A percentile compares a stretch with the other conserved stretches of the same genome.
Evolutionary conservation across 2,113 vertebrate genomes (phyloP).

Genomic region (Bos javanicus): DNA sequence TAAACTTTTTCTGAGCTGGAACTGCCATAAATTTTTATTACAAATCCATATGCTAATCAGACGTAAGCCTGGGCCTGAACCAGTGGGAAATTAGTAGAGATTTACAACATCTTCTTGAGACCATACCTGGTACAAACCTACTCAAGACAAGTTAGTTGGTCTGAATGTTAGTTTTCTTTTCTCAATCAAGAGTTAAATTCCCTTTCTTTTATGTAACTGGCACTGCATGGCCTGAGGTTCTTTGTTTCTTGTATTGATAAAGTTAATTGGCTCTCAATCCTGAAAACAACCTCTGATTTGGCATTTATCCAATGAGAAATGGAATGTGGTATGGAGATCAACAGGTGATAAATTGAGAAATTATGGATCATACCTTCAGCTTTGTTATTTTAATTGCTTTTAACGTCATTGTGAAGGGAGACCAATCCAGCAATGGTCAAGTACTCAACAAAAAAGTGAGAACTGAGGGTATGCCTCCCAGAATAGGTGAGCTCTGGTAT

Average conservation of each 20-base stretch:
- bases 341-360: conserved; percentile 35
- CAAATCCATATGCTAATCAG: not conserved
- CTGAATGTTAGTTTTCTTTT: not conserved
- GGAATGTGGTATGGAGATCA: not conserved
- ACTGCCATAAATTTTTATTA: not conserved
- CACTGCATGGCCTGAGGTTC: not conserved
- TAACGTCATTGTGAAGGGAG: not conserved
- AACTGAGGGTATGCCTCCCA: not conserved
- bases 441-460: not conserved
- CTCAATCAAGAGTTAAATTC: not conserved
- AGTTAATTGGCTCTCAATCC: conserved; percentile 21
- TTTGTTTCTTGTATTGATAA: conserved; percentile 38
- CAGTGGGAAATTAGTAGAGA: not conserved
- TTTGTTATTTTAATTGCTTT: conserved; percentile 49
- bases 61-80: not conserved
- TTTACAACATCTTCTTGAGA: not conserved
- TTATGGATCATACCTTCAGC: conserved; percentile 21
- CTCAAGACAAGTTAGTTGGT: not conserved
- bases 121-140: not conserved
- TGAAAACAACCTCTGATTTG: conserved; percentile 48
- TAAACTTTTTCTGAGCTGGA: not conserved
- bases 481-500: not conserved
- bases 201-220: not conserved
- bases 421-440: not conserved
- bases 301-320: conserved; percentile 27